Evolutionary conservation across 2,888 invertebrate genomes (phyloP), one percentile per base, ranked within the genome.

Genomic region (Chaetogeoica ovagalla): DNA sequence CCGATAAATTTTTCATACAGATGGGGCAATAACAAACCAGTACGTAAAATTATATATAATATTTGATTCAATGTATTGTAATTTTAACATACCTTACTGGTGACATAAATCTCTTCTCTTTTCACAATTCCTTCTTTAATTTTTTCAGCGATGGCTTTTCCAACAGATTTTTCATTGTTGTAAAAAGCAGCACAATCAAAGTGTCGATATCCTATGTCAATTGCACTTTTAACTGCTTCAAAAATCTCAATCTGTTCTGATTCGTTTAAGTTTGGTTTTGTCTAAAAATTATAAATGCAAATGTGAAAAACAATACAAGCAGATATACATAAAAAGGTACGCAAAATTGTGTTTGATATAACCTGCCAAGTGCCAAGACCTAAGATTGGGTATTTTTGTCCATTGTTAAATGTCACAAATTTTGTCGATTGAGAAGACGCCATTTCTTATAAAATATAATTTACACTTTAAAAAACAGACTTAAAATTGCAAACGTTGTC

Each of bases 121-220:
- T 89, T 91, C 0, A 92, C 88, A 0, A 89, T 88, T 0, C 92
- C 91, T 81, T 91, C 90, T 0, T 86, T 85, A 15, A 93, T 88
- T 86, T 92, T 93, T 70, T 88, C 87, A 30, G 88, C 86, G 23
- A 93, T 85, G 0, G 90, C 91, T 21, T 86, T 86, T 0, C 93
- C 93, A 0, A 93, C 89, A 85, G 92, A 92, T 2, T 90, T 89
- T 84, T 92, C 92, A 52, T 92, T 90, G 30, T 89, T 88, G 85
- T 94, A 94, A 19, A 90, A 86, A 83, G 89, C 89, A 13, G 92
- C 91, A 82, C 93, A 91, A 85, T 94, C 94, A 82, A 94, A 88
- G 84, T 92, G 92, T 0, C 93, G 89, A 85, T 94, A 94, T 0
- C 94, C 94, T 62, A 90, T 87, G 83, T 93, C 92, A 79, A 94